These are phyloP conservation scores for Rhopilema esculentum DNA, from an alignment of 30 jellyfish, hydroid and myxozoan genomes.

Conservation along the genomic window DNA sequence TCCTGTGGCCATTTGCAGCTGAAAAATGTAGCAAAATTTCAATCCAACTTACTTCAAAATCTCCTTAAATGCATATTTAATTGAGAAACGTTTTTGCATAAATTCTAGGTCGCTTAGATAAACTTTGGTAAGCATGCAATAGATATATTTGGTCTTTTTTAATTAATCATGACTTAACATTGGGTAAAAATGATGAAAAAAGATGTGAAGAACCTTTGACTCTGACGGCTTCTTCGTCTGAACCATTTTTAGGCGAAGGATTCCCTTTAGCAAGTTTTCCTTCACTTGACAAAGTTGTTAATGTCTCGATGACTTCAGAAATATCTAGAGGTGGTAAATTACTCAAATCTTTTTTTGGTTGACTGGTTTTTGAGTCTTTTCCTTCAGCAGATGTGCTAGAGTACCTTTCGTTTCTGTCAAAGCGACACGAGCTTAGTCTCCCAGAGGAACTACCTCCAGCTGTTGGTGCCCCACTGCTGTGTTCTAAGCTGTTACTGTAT, in stretches of 20 bases:
- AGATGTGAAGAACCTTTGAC: conserved; percentile 51
- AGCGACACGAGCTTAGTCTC: conserved; percentile 73
- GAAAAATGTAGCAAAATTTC: no score
- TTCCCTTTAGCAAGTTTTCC: conserved; percentile 73
- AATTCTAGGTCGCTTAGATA: no score
- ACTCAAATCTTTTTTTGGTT: conserved; percentile 56
- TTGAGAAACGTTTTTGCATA: no score
- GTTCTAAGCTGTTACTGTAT: conserved; percentile 3
- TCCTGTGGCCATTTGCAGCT: no score
- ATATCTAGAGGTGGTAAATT: conserved; percentile 87
- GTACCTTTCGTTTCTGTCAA: conserved; percentile 44
- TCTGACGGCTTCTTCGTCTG: conserved; percentile 49
- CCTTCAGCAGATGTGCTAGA: conserved; percentile 9
- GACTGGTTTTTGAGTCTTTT: conserved; percentile 22
- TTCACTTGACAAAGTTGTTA: conserved; percentile 78
- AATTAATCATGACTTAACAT: no score
- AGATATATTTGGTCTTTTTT: no score
- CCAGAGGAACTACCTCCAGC: conserved; percentile 6
- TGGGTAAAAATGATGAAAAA: no score
- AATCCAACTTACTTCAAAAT: no score
- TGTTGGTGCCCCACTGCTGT: conserved; percentile 9
- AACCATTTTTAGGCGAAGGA: conserved; percentile 46
- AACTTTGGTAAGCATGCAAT: no score
- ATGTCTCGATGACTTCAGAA: conserved; percentile 85
- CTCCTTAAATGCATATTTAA: no score